Percentiles rank a stretch among this genome's conserved stretches.
phyloP scores from a whole-genome alignment of 2,888 invertebrate species.

The Agonopterix alstromeriana region DNA sequence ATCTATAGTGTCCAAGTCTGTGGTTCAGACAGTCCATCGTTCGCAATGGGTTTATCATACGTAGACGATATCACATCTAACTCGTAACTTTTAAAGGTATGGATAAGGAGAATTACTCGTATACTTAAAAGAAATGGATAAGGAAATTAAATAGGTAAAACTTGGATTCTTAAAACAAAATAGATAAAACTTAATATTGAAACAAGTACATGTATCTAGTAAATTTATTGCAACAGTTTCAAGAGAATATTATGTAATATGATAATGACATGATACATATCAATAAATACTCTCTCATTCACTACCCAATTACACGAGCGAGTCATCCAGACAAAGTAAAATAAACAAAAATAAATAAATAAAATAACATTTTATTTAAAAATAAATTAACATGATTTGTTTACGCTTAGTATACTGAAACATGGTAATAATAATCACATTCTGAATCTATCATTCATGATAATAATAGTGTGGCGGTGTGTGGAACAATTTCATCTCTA shows the following conservation, averaged over 20 bases:
- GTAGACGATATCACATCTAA: too few species aligned
- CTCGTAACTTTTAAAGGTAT: too few species aligned
- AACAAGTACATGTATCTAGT: conserved; percentile 1
- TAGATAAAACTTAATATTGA: background rate
- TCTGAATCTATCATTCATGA: conserved; percentile 19
- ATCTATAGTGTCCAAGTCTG: too few species aligned
- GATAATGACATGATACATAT: background rate
- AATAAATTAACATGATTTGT: conserved; percentile 48
- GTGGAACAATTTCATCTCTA: conserved; percentile 26
- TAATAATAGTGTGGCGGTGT: conserved; percentile 23
- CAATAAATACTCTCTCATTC: background rate
- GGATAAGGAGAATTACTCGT: background rate
- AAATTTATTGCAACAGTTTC: background rate
- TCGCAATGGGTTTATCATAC: too few species aligned
- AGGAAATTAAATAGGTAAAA: background rate
- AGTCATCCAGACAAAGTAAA: background rate
- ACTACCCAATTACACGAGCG: background rate
- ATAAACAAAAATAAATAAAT: conserved; percentile 18
- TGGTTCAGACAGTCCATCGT: too few species aligned
- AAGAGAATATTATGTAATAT: background rate
- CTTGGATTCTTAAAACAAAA: background rate
- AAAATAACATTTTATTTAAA: conserved; percentile 39
- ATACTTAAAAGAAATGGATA: background rate
- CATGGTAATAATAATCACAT: conserved; percentile 35
- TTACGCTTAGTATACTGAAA: conserved; percentile 32